Evolutionary conservation across 2,113 vertebrate species (phyloP).

Genomic region (Dasyprocta punctata): DNA sequence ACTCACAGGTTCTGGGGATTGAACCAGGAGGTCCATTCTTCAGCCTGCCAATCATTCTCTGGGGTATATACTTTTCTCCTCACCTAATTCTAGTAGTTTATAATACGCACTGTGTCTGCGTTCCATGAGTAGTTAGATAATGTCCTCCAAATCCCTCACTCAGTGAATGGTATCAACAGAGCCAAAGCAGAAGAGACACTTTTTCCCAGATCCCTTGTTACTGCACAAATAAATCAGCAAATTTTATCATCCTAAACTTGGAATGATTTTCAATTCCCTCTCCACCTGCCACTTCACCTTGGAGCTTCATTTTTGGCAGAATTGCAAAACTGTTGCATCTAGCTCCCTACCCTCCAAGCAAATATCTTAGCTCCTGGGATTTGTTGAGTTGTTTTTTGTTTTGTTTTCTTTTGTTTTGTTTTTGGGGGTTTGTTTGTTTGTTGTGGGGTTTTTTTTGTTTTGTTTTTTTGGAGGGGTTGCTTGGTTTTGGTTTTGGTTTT

Average conservation of each 20-base stretch:
- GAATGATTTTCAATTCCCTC: not conserved
- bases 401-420: not conserved
- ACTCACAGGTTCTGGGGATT: not conserved
- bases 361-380: not conserved
- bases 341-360: fast-evolving
- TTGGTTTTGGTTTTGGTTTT: too few relatives aligned
- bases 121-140: not conserved
- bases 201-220: not conserved
- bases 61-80: not conserved
- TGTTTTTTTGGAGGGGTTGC: not conserved
- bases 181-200: not conserved
- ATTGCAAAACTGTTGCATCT: fast-evolving
- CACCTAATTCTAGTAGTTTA: not conserved
- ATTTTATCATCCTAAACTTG: not conserved
- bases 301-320: not conserved
- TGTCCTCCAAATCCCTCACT: not conserved
- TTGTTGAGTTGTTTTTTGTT: not conserved
- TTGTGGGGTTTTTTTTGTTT: not conserved
- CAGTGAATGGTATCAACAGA: not conserved
- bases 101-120: not conserved
- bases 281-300: not conserved
- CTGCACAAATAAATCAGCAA: not conserved
- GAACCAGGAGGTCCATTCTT: not conserved
- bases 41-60: too few relatives aligned
- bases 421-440: not conserved